phyloP scores from a whole-genome alignment of 2,113 vertebrate genomes.

The Tichodroma muraria region DNA sequence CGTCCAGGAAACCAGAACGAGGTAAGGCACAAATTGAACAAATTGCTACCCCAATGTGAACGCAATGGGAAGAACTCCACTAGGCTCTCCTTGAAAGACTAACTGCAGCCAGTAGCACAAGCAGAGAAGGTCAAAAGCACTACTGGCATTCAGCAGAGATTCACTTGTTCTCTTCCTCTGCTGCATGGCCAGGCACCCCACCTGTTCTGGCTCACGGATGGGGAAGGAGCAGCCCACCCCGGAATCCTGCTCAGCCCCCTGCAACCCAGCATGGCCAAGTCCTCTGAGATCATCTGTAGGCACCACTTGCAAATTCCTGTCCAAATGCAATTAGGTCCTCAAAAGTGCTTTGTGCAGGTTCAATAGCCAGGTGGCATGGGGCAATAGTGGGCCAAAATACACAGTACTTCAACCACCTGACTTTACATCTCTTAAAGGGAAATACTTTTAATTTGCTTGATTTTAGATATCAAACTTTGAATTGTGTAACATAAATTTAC shows the following conservation, averaged over 20 bases:
- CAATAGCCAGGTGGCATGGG: background rate
- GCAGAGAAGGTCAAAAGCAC: background rate
- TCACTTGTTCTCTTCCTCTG: background rate
- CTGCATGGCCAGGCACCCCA: background rate
- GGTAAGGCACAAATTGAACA: background rate
- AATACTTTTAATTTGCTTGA: background rate
- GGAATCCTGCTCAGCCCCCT: background rate
- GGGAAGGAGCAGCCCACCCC: background rate
- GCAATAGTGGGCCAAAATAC: background rate
- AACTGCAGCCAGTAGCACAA: background rate
- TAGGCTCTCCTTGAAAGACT: background rate
- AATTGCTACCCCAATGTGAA: background rate
- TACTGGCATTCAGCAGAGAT: background rate
- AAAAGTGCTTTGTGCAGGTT: background rate
- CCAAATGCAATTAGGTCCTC: background rate
- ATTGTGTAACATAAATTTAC: background rate
- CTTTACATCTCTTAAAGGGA: background rate
- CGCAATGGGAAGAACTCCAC: background rate
- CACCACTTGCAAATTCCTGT: background rate
- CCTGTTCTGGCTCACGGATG: background rate
- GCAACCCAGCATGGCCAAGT: background rate
- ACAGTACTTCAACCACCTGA: background rate
- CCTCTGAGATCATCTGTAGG: background rate
- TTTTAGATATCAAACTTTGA: background rate
- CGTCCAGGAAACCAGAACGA: background rate